phyloP scores from a whole-genome alignment of 1,140 invertebrate species.

The Hesperophylax magnus region DNA sequence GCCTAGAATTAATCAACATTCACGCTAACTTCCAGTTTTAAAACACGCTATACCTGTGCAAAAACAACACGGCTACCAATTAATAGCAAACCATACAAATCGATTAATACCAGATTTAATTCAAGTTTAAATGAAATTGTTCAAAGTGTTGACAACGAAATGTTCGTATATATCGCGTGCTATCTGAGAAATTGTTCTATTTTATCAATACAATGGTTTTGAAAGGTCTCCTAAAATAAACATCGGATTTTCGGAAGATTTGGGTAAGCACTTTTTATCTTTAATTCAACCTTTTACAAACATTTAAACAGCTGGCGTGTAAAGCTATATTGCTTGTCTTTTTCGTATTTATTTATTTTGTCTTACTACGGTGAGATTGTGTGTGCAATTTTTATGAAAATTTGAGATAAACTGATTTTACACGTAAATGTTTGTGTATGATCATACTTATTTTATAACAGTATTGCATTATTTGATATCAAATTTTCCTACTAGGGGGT shows the following conservation, averaged over 20 bases:
- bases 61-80: background rate
- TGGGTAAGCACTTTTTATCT: background rate
- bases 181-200: background rate
- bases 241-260: background rate
- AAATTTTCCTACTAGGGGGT: too few relatives aligned
- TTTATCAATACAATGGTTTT: slow-evolving; percentile 1
- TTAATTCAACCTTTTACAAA: too few relatives aligned
- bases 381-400: too few relatives aligned
- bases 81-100: background rate
- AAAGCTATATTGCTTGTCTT: too few relatives aligned
- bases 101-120: background rate
- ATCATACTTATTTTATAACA: too few relatives aligned
- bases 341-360: too few relatives aligned
- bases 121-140: background rate
- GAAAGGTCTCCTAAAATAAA: background rate
- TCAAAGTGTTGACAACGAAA: slow-evolving; percentile 3
- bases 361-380: too few relatives aligned
- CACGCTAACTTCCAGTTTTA: background rate
- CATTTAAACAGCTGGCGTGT: too few relatives aligned
- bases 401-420: too few relatives aligned
- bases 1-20: slow-evolving; percentile 17
- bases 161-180: background rate
- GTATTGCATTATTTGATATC: too few relatives aligned
- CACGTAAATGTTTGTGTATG: too few relatives aligned
- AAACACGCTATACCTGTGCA: background rate